A percentile compares a stretch with the other conserved stretches of the same genome.
These are phyloP conservation scores for Natator depressus DNA, from an alignment of 2,113 vertebrate genomes.

Conservation along the genomic window DNA sequence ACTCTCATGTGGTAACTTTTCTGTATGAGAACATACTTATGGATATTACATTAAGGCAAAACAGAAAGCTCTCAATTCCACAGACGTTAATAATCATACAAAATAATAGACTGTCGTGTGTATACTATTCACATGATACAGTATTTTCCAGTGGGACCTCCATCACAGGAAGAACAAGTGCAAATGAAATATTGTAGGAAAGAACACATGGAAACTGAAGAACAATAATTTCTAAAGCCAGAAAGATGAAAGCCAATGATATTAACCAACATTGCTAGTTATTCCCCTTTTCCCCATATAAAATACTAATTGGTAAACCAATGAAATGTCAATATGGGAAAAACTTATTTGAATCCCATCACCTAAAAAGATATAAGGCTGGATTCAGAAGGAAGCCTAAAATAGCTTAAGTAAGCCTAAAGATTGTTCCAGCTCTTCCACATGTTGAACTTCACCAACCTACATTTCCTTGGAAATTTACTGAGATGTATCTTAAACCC, in stretches of 20 bases:
- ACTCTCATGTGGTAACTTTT: background rate
- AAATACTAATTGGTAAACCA: conserved; percentile 59
- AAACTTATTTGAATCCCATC: conserved; percentile 63
- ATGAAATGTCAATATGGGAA: conserved; percentile 32
- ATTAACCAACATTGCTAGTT: conserved; percentile 59
- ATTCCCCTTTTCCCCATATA: conserved; percentile 48
- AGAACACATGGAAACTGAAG: conserved; percentile 52
- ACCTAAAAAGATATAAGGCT: conserved; percentile 30
- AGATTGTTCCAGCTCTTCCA: conserved; percentile 32
- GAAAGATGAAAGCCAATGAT: conserved; percentile 43
- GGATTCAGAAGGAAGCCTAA: conserved; percentile 21
- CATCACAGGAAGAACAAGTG: conserved; percentile 74
- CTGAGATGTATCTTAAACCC: conserved; percentile 54
- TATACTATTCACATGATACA: conserved; percentile 73
- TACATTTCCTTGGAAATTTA: conserved; percentile 45
- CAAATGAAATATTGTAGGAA: conserved; percentile 73
- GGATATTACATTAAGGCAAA: conserved; percentile 75
- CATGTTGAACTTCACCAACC: conserved; percentile 47
- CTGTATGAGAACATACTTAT: conserved; percentile 53
- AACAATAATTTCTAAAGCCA: conserved; percentile 68
- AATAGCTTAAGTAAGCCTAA: conserved; percentile 26
- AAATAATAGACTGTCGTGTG: conserved; percentile 71
- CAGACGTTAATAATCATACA: conserved; percentile 65
- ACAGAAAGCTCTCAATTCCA: conserved; percentile 63
- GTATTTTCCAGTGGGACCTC: conserved; percentile 68